Base-by-base conservation (phyloP, 1,140 invertebrate species). In the Tetramorium simillimum region DNA sequence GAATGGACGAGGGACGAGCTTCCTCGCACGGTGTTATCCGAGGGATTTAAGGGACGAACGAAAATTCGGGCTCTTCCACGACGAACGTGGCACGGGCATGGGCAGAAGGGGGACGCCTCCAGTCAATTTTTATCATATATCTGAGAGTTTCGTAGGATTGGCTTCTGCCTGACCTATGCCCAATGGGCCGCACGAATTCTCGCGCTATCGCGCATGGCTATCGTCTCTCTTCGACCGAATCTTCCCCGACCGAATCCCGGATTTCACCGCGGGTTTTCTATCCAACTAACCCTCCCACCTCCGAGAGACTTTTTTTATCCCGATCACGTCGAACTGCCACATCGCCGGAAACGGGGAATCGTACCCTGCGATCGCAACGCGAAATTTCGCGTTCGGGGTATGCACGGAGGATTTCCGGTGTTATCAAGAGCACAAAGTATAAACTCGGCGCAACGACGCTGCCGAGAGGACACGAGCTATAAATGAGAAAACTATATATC, bases 101-200 rank as follows among this genome's bases (percentile, higher is more conserved):
- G 63, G 77, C 46, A 53, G 16, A 24, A 37, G n/a, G 28, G 86
- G 85, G 88, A 92, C 70, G 87, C 87, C 91, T 92, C 72, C 91
- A 94, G 93, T 94, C 93, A 94, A 94, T 95, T 94, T 94, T 95
- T 94, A 94, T 94, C 93, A 92, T 93, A 93, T 92, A 92, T 93
- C 91, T 93, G 90, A 85, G 93, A 95, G 92, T 95, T 94, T 92
- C 91, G 90, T 88, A 86, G 92, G 91, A 94, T 95, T 94, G 92
- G 93, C 94, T 94, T 95, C 94, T 94, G 94, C 94, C 93, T 93
- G 93, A 94, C 93, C 94, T 94, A 94, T 93, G 93, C 94, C 93
- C 93, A 95, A 95, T 95, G 93, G 91, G 90, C 89, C 94, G 92
- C 92, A 81, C 90, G 91, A 92, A 93, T 94, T 93, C 91, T 92